Conservation (phyloP, 2,888 invertebrate species). For the Marasmarcha lunaedactyla region DNA sequence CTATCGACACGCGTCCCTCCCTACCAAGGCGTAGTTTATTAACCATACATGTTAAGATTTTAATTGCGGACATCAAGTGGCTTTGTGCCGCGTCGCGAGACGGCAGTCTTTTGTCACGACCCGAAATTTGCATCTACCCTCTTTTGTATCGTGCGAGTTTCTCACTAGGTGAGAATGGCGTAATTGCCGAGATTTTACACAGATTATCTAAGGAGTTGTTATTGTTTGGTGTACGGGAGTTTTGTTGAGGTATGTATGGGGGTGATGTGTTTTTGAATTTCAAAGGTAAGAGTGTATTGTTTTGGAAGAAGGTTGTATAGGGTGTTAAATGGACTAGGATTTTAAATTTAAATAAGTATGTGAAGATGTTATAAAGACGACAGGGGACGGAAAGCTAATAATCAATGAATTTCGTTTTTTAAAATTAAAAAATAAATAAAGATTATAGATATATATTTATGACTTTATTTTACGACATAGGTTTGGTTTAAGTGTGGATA, state of each 20-base stretch:
- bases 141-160: not conserved
- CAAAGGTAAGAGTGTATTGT: not conserved
- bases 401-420: too few relatives aligned
- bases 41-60: conserved; percentile 61
- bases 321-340: too few relatives aligned
- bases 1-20: conserved; percentile 16
- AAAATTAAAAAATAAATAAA: too few relatives aligned
- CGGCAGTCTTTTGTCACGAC: conserved; percentile 14
- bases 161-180: not conserved
- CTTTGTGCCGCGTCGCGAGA: conserved; percentile 30
- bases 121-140: not conserved
- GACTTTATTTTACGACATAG: too few relatives aligned
- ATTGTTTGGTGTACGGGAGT: not conserved
- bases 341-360: too few relatives aligned
- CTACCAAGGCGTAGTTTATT: conserved; percentile 42
- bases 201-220: not conserved
- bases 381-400: too few relatives aligned
- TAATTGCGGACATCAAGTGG: conserved; percentile 64
- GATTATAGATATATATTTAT: too few relatives aligned
- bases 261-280: not conserved
- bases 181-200: not conserved
- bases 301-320: too few relatives aligned
- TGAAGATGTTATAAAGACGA: too few relatives aligned
- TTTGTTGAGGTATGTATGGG: not conserved
- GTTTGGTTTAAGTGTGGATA: too few relatives aligned